phyloP scores from a whole-genome alignment of 2,888 invertebrate genomes.

The Choristoneura rosaceana region DNA sequence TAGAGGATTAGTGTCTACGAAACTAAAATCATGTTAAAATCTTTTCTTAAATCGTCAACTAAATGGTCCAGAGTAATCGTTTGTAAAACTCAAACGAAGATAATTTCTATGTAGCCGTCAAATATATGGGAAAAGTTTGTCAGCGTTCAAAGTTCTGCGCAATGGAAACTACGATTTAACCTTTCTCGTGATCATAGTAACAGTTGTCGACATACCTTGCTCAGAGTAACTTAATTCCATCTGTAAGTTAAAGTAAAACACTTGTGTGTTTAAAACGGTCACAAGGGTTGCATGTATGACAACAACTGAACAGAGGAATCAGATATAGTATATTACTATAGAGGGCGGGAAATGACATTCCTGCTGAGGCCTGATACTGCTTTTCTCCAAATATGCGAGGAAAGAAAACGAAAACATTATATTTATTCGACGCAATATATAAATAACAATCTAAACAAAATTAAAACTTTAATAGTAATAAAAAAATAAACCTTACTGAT shows the following conservation, averaged over 20 bases:
- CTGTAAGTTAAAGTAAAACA: not conserved
- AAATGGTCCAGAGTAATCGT: not conserved
- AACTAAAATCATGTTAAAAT: not conserved
- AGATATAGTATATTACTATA: too few species aligned
- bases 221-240: not conserved
- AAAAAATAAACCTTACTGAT: too few species aligned
- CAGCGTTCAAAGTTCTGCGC: not conserved
- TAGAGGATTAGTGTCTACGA: not conserved
- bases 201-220: not conserved
- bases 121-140: conserved; percentile 4
- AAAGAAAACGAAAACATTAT: too few species aligned
- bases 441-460: too few species aligned
- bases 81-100: conserved; percentile 6
- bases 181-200: not conserved
- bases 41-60: not conserved
- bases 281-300: too few species aligned
- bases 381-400: too few species aligned
- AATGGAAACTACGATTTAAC: not conserved
- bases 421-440: too few species aligned
- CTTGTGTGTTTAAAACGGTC: not conserved
- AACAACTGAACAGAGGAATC: too few species aligned
- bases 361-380: too few species aligned
- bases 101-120: not conserved
- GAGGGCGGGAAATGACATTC: too few species aligned
- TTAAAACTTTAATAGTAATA: too few species aligned